These are phyloP conservation scores for Acronicta leporina DNA, from an alignment of 2,888 invertebrate species.

Conservation along the genomic window DNA sequence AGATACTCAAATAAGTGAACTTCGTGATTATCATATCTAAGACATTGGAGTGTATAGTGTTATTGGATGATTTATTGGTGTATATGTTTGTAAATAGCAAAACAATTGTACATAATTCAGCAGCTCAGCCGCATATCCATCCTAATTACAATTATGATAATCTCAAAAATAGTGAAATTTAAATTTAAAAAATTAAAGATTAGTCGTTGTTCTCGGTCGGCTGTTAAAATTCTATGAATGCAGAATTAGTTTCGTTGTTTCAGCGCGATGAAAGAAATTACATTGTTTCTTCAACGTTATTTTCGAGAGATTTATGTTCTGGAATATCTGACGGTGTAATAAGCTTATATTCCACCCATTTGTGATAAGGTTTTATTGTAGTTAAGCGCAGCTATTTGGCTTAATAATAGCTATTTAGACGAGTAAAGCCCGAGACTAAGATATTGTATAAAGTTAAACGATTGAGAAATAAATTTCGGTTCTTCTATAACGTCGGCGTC, in stretches of 20 bases:
- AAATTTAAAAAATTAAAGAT: slow-evolving; percentile 57
- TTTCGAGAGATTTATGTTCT: slow-evolving; percentile 40
- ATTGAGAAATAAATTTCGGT: slow-evolving; percentile 42
- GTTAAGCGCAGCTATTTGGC: slow-evolving; percentile 37
- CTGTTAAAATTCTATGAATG: slow-evolving; percentile 51
- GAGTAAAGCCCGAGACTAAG: slow-evolving; percentile 34
- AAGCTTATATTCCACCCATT: slow-evolving; percentile 20
- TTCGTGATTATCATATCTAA: slow-evolving; percentile 65
- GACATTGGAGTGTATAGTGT: slow-evolving; percentile 50
- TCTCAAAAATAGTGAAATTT: slow-evolving; percentile 64
- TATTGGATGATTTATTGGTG: slow-evolving; percentile 65
- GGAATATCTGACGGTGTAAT: slow-evolving; percentile 29
- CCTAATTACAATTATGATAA: slow-evolving; percentile 75
- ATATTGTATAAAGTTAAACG: slow-evolving; percentile 21
- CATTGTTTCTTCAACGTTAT: slow-evolving; percentile 23
- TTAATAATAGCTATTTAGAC: slow-evolving; percentile 29
- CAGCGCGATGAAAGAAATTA: slow-evolving; percentile 28
- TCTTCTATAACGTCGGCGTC: slow-evolving; percentile 10
- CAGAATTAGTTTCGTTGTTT: slow-evolving; percentile 23
- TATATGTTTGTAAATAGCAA: slow-evolving; percentile 78
- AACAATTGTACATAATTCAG: slow-evolving; percentile 69
- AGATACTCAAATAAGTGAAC: slow-evolving; percentile 45
- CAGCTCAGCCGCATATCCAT: slow-evolving; percentile 86
- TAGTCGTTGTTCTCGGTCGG: slow-evolving; percentile 53
- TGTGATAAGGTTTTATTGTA: slow-evolving; percentile 31